Base-by-base conservation (phyloP, 2,888 invertebrate genomes). In the Octodonta nipae region DNA sequence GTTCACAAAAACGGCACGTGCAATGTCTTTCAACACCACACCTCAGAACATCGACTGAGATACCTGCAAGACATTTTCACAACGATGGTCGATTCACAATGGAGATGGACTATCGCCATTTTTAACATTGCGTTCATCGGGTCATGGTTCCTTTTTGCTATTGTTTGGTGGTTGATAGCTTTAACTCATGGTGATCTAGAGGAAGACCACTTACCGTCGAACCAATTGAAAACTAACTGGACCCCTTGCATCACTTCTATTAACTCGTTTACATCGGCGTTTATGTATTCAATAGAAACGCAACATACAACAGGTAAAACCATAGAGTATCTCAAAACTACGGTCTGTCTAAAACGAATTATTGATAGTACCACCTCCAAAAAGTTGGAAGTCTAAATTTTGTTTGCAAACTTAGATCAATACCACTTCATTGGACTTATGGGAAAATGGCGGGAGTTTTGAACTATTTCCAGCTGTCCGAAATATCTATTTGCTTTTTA, bases 251-350 rank as follows among this genome's bases (percentile, higher is more conserved):
- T 93, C 3, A 70, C 72, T 40, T 80, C 87, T 42, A 77, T 92
- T 32, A 67, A 78, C 47, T 78, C 80, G 22, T 92, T 92, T 58
- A 81, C 85, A 0, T 86, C 91, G 5, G 83, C 87, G 31, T 85
- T 93, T 54, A 70, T 93, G 25, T 93, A 91, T 65, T 88, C 87
- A 42, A 73, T 93, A 40, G 92, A 93, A 66, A 87, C 91, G 0
- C 91, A 93, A 54, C 88, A 89, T 49, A 91, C 91, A 3, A 22
- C 22, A 10, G 22, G 22, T 22, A 4, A 22, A n/a, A n/a, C n/a
- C n/a, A n/a, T n/a, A n/a, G n/a, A n/a, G n/a, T n/a, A n/a, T n/a
- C n/a, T n/a, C n/a, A n/a, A n/a, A n/a, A n/a, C n/a, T n/a, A n/a
- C n/a, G n/a, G n/a, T n/a, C n/a, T n/a, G n/a, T n/a, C n/a, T n/a